These are phyloP conservation scores for Cladorhizidae sp. DNA, from an alignment of 37 sponge, comb jelly and placozoan genomes.

Conservation along the genomic window DNA sequence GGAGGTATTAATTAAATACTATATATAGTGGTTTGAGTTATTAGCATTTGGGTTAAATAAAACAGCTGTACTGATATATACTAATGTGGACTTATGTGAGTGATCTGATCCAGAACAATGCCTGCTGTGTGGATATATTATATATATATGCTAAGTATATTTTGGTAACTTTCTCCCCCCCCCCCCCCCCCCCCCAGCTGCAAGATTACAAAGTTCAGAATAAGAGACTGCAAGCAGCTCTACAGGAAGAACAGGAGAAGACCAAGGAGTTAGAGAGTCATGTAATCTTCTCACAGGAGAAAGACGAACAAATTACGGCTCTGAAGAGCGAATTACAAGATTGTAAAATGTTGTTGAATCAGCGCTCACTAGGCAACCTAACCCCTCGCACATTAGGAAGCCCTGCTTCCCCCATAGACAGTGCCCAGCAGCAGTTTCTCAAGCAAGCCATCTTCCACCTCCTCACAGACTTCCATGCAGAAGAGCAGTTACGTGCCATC, in stretches of 20 bases:
- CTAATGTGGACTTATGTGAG: no score
- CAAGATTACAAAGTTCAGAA: slow-evolving; percentile 37
- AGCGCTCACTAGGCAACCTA: not conserved
- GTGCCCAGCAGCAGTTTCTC: slow-evolving; percentile 39
- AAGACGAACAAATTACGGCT: slow-evolving; percentile 52
- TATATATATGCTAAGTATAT: not conserved
- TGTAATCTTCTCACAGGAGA: not conserved
- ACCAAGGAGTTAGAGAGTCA: slow-evolving; percentile 22
- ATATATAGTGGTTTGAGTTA: not conserved
- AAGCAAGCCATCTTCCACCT: slow-evolving; percentile 69
- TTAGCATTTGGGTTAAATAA: not conserved
- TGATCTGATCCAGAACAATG: no score
- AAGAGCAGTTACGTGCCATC: slow-evolving; percentile 77
- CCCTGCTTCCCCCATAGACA: slow-evolving; percentile 32
- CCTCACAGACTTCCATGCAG: slow-evolving; percentile 75
- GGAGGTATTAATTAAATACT: slow-evolving; percentile 32
- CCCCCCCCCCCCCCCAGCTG: no score
- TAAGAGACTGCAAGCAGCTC: slow-evolving; percentile 18
- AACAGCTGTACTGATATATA: no score
- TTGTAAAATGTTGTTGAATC: not conserved
- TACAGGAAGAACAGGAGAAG: slow-evolving; percentile 30
- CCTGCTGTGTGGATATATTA: not conserved
- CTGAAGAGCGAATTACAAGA: slow-evolving; percentile 53
- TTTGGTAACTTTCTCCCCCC: not conserved
- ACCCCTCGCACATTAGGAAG: not conserved